A percentile compares a stretch with the other conserved stretches of the same genome.
phyloP scores from a whole-genome alignment of 2,113 vertebrate genomes.

The Xiphorhynchus elegans region DNA sequence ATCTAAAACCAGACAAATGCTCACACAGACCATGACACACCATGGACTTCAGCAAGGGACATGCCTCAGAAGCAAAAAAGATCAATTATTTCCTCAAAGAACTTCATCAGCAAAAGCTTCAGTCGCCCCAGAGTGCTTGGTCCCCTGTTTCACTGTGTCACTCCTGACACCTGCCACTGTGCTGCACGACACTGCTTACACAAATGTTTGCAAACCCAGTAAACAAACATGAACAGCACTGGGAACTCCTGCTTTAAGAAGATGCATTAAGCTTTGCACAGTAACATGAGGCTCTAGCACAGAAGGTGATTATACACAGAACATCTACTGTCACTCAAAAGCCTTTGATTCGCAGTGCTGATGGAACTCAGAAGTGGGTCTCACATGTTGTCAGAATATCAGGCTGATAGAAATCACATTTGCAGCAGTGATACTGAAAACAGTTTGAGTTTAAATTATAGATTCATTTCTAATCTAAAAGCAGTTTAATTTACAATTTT shows the following conservation, averaged over 20 bases:
- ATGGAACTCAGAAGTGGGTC: background rate
- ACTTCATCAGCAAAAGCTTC: background rate
- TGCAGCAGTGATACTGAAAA: background rate
- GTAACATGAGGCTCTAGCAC: background rate
- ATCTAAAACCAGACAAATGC: background rate
- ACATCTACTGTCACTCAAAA: background rate
- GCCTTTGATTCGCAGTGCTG: background rate
- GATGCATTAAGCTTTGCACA: background rate
- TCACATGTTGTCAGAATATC: background rate
- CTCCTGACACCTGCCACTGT: background rate
- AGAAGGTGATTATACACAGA: background rate
- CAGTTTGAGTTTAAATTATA: background rate
- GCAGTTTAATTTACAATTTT: background rate
- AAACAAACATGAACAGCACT: background rate
- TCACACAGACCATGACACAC: rapidly evolving
- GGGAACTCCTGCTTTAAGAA: background rate
- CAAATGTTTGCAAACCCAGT: background rate
- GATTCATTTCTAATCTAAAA: background rate
- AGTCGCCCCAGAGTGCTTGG: rapidly evolving
- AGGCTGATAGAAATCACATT: background rate
- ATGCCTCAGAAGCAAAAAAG: background rate
- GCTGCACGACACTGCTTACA: background rate
- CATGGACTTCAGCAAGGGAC: background rate
- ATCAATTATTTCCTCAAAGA: background rate
- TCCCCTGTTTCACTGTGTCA: rapidly evolving